These are phyloP conservation scores for Tetramorium alpestre DNA, from an alignment of 1,140 invertebrate genomes.

Conservation along the genomic window DNA sequence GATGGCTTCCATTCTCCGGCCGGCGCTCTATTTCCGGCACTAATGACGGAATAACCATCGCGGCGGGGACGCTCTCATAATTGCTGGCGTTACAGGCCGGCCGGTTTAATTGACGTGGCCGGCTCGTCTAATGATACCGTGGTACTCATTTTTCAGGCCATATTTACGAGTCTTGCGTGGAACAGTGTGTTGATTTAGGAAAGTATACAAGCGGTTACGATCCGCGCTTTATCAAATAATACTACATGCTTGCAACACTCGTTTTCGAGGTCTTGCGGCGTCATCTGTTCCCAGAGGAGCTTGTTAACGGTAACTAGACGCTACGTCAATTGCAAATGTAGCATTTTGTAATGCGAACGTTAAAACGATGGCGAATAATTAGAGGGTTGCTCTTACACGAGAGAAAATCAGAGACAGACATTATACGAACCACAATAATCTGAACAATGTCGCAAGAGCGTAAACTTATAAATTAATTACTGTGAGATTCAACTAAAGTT, in stretches of 20 bases:
- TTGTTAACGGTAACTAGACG: slow-evolving; percentile 26
- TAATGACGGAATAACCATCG: slow-evolving; percentile 38
- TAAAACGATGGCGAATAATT: slow-evolving; percentile 1
- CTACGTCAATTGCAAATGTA: slow-evolving; percentile 7
- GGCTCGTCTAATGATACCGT: slow-evolving; percentile 19
- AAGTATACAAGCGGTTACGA: not conserved
- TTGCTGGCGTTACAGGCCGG: slow-evolving; percentile 18
- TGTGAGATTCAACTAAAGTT: not conserved
- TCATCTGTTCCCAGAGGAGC: not conserved
- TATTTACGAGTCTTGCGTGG: slow-evolving; percentile 1
- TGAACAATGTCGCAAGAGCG: not conserved
- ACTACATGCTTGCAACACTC: not conserved
- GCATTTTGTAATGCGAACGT: not conserved
- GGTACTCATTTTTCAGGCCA: not conserved
- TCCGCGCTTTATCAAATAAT: slow-evolving; percentile 35
- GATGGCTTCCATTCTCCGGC: not conserved
- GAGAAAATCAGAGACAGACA: not conserved
- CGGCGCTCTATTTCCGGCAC: slow-evolving; percentile 39
- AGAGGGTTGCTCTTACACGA: not conserved
- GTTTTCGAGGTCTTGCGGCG: not conserved
- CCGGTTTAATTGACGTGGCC: slow-evolving; percentile 26
- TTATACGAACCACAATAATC: not conserved
- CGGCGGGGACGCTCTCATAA: slow-evolving; percentile 15
- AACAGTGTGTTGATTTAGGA: not conserved
- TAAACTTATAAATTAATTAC: slow-evolving; percentile 9